Evolutionary conservation across 2,888 invertebrate genomes (phyloP).

Genomic region (Darwinula stevensoni): DNA sequence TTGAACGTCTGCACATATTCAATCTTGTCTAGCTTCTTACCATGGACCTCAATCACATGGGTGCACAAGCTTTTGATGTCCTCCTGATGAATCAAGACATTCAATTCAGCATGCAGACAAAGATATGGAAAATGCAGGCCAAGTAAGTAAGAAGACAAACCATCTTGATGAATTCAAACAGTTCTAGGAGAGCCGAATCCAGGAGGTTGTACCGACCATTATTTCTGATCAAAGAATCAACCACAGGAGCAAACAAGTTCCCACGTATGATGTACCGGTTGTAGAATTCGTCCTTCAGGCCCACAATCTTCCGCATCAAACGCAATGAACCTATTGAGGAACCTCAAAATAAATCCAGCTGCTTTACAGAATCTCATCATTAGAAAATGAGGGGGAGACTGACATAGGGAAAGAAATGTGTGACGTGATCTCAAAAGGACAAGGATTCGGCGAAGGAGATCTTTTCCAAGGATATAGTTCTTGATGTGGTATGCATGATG

Average conservation of each 20-base stretch:
- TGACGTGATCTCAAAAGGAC: slow-evolving; percentile 89
- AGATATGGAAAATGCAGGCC: not conserved
- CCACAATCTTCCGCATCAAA: slow-evolving; percentile 87
- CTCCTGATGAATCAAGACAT: slow-evolving; percentile 17
- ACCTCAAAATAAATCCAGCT: slow-evolving; percentile 3
- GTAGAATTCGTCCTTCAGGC: slow-evolving; percentile 94
- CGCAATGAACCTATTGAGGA: slow-evolving; percentile 42
- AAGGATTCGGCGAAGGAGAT: slow-evolving; percentile 73
- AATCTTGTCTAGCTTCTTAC: slow-evolving; percentile 70
- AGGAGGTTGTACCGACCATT: slow-evolving; percentile 93
- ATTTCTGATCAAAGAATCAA: slow-evolving; percentile 84
- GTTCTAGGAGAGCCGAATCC: slow-evolving; percentile 92
- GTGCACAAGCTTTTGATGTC: slow-evolving; percentile 66
- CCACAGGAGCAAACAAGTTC: slow-evolving; percentile 77
- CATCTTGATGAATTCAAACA: slow-evolving; percentile 93
- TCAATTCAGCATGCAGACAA: not conserved
- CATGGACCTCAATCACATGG: slow-evolving; percentile 86
- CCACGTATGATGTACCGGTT: slow-evolving; percentile 83
- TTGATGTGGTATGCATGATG: slow-evolving; percentile 98
- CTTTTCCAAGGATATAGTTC: slow-evolving; percentile 87
- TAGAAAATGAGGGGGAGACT: slow-evolving; percentile 13
- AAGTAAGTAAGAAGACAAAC: slow-evolving; percentile 16
- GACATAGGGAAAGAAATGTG: slow-evolving; percentile 75
- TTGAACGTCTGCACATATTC: slow-evolving; percentile 97
- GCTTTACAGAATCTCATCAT: too few relatives aligned